Evolutionary conservation across 2,888 invertebrate species (phyloP), one percentile per base, ranked within the genome.

Genomic region (Epinotia ramella): DNA sequence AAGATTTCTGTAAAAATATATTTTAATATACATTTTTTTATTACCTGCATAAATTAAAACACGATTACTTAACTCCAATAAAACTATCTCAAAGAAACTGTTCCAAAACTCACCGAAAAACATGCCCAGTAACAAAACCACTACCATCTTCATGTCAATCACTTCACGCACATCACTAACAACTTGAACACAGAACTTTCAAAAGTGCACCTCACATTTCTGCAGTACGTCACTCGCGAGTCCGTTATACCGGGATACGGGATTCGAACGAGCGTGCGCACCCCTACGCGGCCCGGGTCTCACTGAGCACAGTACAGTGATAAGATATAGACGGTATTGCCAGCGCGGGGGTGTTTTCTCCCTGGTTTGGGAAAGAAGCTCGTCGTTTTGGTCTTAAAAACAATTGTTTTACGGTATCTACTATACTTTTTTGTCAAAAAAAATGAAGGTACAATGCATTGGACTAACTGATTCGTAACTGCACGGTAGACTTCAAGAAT

Each of bases 61-160:
- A 44, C 12, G 44, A 46, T 46, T 13, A 46, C 4, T 20, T 3
- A 57, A 68, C 28, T 3, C 18, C 40, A 57, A 13, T 40, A 4
- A n/a, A 33, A 40, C 18, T 20, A 28, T 53, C 20, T 13, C 13
- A 56, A 62, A 3, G 57, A 56, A 56, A 6, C n/a, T n/a, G 18
- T 18, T 46, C 12, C n/a, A 46, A 18, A 79, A 87, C 89, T 89
- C 77, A 89, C 89, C 89, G 80, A 89, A 80, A 76, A 88, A 83
- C 81, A 89, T 81, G 79, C 86, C 83, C 73, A 89, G 80, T 68
- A 89, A 81, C 80, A 89, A 77, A 73, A 89, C 79, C 83, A 87
- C 83, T 82, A 88, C 85, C 85, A 87, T 89, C 83, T 82, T 84
- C 78, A 82, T 73, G 75, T 71, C 71, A 71, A 65, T 74, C 77